Base-by-base conservation (phyloP, 35 echinoderm and acorn worm genomes). In the Heliocidaris erythrogramma region DNA sequence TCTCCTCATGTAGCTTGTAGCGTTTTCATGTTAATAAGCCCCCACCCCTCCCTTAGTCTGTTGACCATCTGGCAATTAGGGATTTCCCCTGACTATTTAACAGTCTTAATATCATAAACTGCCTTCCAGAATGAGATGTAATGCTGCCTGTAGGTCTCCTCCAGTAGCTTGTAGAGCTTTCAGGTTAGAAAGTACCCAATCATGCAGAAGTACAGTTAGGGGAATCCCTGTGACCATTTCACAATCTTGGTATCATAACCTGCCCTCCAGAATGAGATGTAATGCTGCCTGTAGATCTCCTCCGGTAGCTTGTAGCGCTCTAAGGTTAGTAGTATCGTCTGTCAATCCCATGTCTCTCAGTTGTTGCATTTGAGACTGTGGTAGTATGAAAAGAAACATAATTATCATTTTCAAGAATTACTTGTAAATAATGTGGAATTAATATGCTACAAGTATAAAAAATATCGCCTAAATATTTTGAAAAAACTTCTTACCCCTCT, bases 261-360 rank as follows among this genome's bases (percentile, higher is more conserved):
- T 89, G 12, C 87, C 87, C 31, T 89, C 87, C 7, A 89, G 87
- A 89, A 89, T 89, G 30, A 89, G 87, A 89, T 89, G 87, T 24
- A 89, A 35, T 2, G 87, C 87, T 89, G 87, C 31, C 29, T 89
- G 87, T 13, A 89, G 29, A 48, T 89, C 87, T 31, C 98, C 98
- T 35, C 94, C 96, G 47, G 97, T 99, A 13, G 95, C 96, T 92
- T 97, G 95, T 4, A 99, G 95, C 59, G 98, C 98, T 56, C 97
- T 69, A 13, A 96, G 90, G 94, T 95, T 97, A 32, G 78, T 86
- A 16, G 89, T 84, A 90, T 99, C 98, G 86, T 99, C 97, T 48
- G 93, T 94, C 42, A 99, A 95, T 59, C 98, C 98, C 98, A 99
- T 99, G 85, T 97, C 96, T 24, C 98, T 92, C 13, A 99, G 94